A percentile compares a stretch with the other conserved stretches of the same genome.
Evolutionary conservation across 2,113 vertebrate genomes (phyloP).

Genomic region (Cinclus cinclus): DNA sequence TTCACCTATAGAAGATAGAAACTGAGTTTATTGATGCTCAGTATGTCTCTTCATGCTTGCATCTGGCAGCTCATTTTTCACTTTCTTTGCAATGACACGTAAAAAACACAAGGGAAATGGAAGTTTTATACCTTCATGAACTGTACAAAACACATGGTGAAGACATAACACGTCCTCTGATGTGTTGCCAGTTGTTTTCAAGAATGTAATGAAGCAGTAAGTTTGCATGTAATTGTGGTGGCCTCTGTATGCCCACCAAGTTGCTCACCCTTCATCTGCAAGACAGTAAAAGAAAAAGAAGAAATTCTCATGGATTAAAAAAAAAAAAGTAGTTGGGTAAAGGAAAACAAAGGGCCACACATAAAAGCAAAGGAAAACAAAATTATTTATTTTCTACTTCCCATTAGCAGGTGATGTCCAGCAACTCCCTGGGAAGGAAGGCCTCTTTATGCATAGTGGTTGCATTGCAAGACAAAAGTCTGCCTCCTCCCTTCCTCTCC

Average conservation of each 20-base stretch:
- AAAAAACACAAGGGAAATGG: background rate
- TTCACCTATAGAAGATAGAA: background rate
- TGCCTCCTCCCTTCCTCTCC: rapidly evolving
- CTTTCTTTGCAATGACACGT: background rate
- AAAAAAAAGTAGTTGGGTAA: background rate
- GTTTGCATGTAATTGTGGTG: background rate
- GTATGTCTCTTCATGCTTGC: background rate
- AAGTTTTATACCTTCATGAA: background rate
- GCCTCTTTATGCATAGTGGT: rapidly evolving
- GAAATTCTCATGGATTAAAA: rapidly evolving
- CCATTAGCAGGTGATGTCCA: background rate
- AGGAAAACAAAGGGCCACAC: rapidly evolving
- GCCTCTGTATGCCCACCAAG: background rate
- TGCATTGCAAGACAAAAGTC: background rate
- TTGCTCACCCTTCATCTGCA: background rate
- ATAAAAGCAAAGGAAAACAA: background rate
- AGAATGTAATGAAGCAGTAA: background rate
- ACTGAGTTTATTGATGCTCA: background rate
- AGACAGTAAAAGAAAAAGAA: background rate
- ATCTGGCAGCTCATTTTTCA: background rate
- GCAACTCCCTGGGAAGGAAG: background rate
- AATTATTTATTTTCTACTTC: background rate
- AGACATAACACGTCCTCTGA: background rate
- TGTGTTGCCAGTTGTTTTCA: background rate
- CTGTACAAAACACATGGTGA: background rate